Base-by-base conservation (phyloP, 92 coral and sea anemone genomes). In the Blastomussa wellsi region DNA sequence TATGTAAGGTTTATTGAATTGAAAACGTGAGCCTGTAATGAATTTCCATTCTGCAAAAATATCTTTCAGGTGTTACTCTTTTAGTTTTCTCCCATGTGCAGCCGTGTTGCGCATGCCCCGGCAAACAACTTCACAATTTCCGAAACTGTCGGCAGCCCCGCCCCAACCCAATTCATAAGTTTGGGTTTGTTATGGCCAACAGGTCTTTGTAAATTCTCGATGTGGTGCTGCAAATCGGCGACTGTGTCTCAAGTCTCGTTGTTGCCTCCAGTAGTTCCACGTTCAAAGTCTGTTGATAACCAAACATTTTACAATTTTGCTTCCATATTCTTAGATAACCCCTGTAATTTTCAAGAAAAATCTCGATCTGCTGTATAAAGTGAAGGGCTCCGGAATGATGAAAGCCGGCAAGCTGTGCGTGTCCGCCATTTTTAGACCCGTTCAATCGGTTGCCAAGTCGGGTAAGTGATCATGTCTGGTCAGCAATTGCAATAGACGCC, bases 401-500 rank as follows among this genome's bases (percentile, higher is more conserved):
- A 86, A 90, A 67, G 90, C 97, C 19, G 97, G 97, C 28, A 92
- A 86, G 74, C 84, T 94, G 7, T 92, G 95, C 39, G 88, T 94
- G 31, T 94, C 97, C 60, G 90, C 89, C 39, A 77, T 94, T 4
- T 94, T 94, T 77, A 83, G 97, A 74, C 95, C 97, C 11, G 93
- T 92, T 14, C 71, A 86, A 33, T 84, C 97, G 4, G 93, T 92
- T 20, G 93, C 90, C 57, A 91, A 92, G 81, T 92, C 97, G 16
- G 94, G 97, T 94, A 79, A 62, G 91, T 84, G 16, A 32, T 4
- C 75, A 26, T 48, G 62, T 12, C 22, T 26, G 37, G 44, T 7
- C 41, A 67, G 57, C 0, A 42, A 22, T 31, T 3, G 32, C 7
- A 3, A 8, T 19, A n/a, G n/a, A n/a, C n/a, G n/a, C n/a, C 29